These are phyloP conservation scores for Amblyopsis hoosieri DNA, from an alignment of 2,797 vertebrate genomes.

Conservation along the genomic window DNA sequence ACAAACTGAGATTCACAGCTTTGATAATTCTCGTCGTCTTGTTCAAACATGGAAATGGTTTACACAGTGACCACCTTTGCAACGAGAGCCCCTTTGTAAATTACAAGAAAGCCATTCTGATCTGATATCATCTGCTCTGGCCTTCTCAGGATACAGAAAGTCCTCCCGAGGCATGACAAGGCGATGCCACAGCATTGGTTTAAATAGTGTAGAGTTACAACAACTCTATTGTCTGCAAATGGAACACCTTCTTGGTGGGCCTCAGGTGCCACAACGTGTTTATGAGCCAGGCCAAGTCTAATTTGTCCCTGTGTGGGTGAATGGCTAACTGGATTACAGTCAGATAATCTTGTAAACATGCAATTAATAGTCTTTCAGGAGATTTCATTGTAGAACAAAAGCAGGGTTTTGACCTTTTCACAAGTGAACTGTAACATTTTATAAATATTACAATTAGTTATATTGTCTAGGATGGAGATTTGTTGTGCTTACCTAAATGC, in stretches of 20 bases:
- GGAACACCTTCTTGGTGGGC: conserved; percentile 22
- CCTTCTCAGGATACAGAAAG: conserved; percentile 44
- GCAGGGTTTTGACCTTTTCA: conserved; percentile 22
- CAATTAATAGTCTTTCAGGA: conserved; percentile 16
- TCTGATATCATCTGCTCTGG: conserved; percentile 57
- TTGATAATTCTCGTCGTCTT: conserved; percentile 43
- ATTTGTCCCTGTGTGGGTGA: conserved; percentile 47
- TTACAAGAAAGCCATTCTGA: conserved; percentile 44
- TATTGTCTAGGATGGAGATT: conserved; percentile 4
- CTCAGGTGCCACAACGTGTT: conserved; percentile 36
- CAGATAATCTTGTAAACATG: conserved; percentile 46
- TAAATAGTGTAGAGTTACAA: conserved; percentile 53
- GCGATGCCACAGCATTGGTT: conserved; percentile 35
- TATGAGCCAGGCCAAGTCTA: conserved; percentile 38
- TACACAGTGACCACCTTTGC: conserved; percentile 56
- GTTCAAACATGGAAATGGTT: conserved; percentile 60
- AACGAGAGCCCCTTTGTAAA: conserved; percentile 56
- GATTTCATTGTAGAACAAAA: conserved; percentile 26
- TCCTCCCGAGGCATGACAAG: conserved; percentile 36
- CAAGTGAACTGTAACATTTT: conserved; percentile 1
- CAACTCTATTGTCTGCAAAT: conserved; percentile 46
- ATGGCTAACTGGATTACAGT: conserved; percentile 46
- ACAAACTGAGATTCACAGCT: conserved; percentile 56
- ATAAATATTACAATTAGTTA: not conserved
- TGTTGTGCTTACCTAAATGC: not conserved